phyloP scores from a whole-genome alignment of 2,113 vertebrate genomes.

The Xyrauchen texanus region DNA sequence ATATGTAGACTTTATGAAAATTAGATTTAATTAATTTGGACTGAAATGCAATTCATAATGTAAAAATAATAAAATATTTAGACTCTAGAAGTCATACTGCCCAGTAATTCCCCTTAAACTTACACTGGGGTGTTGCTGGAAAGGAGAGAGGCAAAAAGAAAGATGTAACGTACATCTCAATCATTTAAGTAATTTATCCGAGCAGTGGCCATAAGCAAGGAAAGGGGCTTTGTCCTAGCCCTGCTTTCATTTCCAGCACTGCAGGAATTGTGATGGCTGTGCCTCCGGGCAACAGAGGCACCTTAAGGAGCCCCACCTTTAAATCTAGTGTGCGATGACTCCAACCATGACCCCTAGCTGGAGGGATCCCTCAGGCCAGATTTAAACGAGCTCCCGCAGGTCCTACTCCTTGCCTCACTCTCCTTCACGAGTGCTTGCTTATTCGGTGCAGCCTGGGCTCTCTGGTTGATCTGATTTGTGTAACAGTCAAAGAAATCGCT shows the following conservation, averaged over 20 bases:
- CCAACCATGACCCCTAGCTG: constrained; percentile 79
- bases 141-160: constrained; percentile 41
- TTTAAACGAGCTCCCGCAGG: constrained; percentile 84
- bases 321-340: constrained; percentile 73
- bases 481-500: constrained; percentile 36
- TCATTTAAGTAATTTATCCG: constrained; percentile 73
- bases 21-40: not conserved
- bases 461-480: constrained; percentile 51
- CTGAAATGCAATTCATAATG: not conserved
- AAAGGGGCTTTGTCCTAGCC: constrained; percentile 76
- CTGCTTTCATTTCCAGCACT: constrained; percentile 76
- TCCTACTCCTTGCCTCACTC: constrained; percentile 60
- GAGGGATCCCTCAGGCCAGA: constrained; percentile 79
- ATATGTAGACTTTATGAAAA: too few relatives aligned
- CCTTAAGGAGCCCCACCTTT: constrained; percentile 80
- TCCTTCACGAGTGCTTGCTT: constrained; percentile 55
- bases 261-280: constrained; percentile 77
- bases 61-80: not conserved
- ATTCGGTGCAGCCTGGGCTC: constrained; percentile 51
- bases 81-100: not conserved
- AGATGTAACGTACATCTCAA: constrained; percentile 63
- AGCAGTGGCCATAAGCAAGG: constrained; percentile 71
- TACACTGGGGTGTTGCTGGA: constrained; percentile 29
- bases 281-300: constrained; percentile 79
- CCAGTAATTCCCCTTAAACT: constrained; percentile 14